Evolutionary conservation across 2,888 invertebrate species (phyloP).

Genomic region (Aproaerema taeniolella): DNA sequence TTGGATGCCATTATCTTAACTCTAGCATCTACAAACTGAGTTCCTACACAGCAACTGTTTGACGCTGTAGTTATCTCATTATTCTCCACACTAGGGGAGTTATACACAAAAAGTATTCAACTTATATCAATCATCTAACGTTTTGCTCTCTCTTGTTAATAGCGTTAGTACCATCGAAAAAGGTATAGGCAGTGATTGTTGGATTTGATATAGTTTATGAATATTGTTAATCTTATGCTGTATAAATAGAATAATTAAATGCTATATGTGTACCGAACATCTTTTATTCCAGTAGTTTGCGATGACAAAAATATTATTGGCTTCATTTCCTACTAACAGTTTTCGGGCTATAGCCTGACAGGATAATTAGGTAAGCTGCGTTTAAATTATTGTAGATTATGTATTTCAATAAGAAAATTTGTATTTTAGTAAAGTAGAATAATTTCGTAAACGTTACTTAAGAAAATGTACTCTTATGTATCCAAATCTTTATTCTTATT

Average conservation of each 20-base stretch:
- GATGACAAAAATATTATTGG: constrained; percentile 31
- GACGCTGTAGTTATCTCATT: constrained; percentile 41
- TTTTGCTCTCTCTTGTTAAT: constrained; percentile 73
- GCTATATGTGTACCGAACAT: constrained; percentile 72
- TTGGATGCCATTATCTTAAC: not conserved
- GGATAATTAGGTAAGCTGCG: constrained; percentile 65
- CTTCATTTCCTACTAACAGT: constrained; percentile 45
- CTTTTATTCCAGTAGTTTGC: constrained; percentile 63
- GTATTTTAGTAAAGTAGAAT: not conserved
- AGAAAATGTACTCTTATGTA: not conserved
- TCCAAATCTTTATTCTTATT: constrained; percentile 32
- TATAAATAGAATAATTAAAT: constrained; percentile 77
- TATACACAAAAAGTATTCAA: constrained; percentile 37
- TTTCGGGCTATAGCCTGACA: constrained; percentile 35
- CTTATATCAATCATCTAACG: constrained; percentile 42
- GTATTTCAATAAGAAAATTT: constrained; percentile 43
- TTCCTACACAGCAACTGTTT: constrained; percentile 53
- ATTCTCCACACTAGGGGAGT: constrained; percentile 42
- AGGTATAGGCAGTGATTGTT: constrained; percentile 74
- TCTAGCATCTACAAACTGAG: constrained; percentile 27
- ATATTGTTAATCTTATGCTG: constrained; percentile 77
- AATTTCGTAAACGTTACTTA: not conserved
- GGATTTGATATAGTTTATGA: constrained; percentile 78
- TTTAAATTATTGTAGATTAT: constrained; percentile 35
- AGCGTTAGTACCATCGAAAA: constrained; percentile 71